These are phyloP conservation scores for Plebejus melissa DNA, from an alignment of 2,888 invertebrate species.

Conservation along the genomic window DNA sequence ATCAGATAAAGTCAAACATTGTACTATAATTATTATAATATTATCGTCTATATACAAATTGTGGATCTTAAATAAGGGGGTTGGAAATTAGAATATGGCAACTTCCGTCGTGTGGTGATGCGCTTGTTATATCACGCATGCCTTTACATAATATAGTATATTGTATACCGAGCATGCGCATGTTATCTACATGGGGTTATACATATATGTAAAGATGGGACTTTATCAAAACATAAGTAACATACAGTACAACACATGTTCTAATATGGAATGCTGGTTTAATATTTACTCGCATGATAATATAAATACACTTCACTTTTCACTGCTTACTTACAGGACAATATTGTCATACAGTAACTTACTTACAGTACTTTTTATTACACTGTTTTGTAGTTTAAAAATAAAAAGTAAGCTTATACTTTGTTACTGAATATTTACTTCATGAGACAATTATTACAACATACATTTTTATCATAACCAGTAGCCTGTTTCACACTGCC, in stretches of 20 bases:
- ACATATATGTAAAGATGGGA: not conserved
- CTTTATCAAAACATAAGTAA: not conserved
- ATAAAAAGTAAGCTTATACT: not conserved
- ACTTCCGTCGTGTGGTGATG: not conserved
- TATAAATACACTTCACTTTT: not conserved
- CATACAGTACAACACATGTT: not conserved
- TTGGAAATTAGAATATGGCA: not conserved
- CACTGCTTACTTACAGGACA: not conserved
- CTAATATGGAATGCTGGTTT: no score
- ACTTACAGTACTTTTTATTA: not conserved
- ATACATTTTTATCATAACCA: no score
- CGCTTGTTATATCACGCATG: conserved; percentile 4
- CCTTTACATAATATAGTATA: not conserved
- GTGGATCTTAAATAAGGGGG: no score
- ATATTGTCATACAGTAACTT: not conserved
- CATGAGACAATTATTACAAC: no score
- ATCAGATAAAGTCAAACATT: no score
- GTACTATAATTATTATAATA: no score
- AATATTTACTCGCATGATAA: not conserved
- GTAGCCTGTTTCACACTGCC: no score
- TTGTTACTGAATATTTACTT: not conserved
- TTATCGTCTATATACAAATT: no score
- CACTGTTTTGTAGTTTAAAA: not conserved
- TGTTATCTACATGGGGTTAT: not conserved
- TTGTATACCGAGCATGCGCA: not conserved